Evolutionary conservation across 2,888 invertebrate species (phyloP).

Genomic region (Papilio demoleus): DNA sequence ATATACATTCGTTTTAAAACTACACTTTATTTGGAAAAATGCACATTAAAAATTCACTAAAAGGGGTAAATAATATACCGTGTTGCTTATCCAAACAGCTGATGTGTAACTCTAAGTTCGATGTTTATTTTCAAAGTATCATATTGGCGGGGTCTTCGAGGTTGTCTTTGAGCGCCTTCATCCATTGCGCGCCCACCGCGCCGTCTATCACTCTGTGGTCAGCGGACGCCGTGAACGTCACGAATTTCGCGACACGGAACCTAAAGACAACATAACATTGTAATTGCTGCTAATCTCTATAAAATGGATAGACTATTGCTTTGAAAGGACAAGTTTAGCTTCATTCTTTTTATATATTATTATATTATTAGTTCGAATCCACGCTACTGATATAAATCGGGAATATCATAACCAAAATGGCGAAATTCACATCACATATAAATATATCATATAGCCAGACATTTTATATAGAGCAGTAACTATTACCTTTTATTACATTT

Average conservation of each 20-base stretch:
- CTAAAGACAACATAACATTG: conserved; percentile 69
- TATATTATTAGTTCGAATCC: no score
- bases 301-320: no score
- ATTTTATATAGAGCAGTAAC: no score
- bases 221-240: conserved; percentile 96
- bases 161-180: conserved; percentile 93
- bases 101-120: not conserved
- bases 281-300: not conserved
- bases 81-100: conserved; percentile 37
- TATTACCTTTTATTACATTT: no score
- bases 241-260: conserved; percentile 88
- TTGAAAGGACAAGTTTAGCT: no score
- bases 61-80: not conserved
- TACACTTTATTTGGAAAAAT: conserved; percentile 9
- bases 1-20: conserved; percentile 10
- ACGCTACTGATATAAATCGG: no score
- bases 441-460: no score
- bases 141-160: conserved; percentile 97
- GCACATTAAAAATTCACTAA: conserved; percentile 7
- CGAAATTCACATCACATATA: no score
- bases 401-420: no score
- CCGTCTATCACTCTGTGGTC: conserved; percentile 99
- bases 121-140: conserved; percentile 83
- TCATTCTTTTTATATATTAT: no score
- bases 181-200: conserved; percentile 98